Base-by-base conservation (phyloP, 2,888 invertebrate species). In the Athripsodes cinereus region DNA sequence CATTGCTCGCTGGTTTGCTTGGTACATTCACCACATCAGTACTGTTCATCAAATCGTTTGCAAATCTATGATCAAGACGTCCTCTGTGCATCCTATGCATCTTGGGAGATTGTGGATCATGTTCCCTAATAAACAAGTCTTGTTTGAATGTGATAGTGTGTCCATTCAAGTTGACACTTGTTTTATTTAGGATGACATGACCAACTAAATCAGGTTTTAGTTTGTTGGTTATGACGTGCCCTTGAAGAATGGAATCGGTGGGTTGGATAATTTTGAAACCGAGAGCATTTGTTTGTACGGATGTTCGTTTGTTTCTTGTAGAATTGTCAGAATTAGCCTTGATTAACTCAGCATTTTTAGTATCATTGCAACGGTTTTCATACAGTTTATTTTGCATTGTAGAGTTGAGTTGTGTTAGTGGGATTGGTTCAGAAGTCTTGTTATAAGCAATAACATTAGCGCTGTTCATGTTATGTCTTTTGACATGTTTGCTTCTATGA, bases 201-300 rank as follows among this genome's bases (percentile, higher is more conserved):
- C 62, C 62, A 3, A 62, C 49, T 13, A 62, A 35, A 40, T 56
- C 49, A 2, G 60, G 58, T 31, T 62, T 58, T 2, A 62, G 48
- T 54, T 62, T 62, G 18, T 57, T 59, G 2, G 58, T 62, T 22
- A 62, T 60, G 10, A 56, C 49, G 20, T 62, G 62, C 44, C 60
- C 62, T 53, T 62, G 58, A 26, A 62, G 35, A 6, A 58, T 58
- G 5, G 62, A 62, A 13, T 58, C 57, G 18, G 62, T 62, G 21
- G 62, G 62, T 20, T 58, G 58, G 31, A 62, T 60, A 11, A 62
- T 59, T 52, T 62, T 62, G 49, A 60, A 62, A 13, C 62, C 62
- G 11, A 52, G 47, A 1, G 58, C 53, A 16, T 60, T 53, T 44
- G 58, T 52, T 53, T 62, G 59, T n/a, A 60, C 40, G 1, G 58